A percentile compares a stretch with the other conserved stretches of the same genome.
Evolutionary conservation across 2,797 vertebrate species (phyloP).

Genomic region (Mastacembelus armatus): DNA sequence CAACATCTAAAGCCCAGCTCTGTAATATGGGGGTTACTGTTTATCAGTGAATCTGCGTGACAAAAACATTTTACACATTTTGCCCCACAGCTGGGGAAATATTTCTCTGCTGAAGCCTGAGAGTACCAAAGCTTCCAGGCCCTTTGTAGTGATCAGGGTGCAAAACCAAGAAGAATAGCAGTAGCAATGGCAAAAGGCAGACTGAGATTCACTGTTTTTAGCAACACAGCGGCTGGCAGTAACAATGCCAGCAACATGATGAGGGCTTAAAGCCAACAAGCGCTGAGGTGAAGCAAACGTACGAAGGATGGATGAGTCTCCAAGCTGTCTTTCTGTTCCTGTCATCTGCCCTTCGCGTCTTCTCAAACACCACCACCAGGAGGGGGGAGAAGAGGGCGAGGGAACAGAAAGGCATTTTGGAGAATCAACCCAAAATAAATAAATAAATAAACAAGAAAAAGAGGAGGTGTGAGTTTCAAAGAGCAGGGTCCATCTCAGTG

Average conservation of each 20-base stretch:
- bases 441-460: background rate
- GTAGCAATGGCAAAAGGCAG: conserved; percentile 65
- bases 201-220: conserved; percentile 53
- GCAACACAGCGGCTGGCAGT: conserved; percentile 53
- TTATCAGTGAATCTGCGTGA: conserved; percentile 4
- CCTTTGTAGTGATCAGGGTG: conserved; percentile 65
- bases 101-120: conserved; percentile 19
- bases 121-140: conserved; percentile 51
- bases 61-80: conserved; percentile 1
- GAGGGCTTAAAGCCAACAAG: conserved; percentile 64
- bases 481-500: conserved; percentile 51
- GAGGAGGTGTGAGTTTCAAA: conserved; percentile 48
- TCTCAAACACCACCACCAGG: conserved; percentile 11
- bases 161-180: conserved; percentile 78
- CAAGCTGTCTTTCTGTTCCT: conserved; percentile 17
- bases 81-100: conserved; percentile 13
- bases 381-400: conserved; percentile 12
- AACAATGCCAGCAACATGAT: conserved; percentile 61
- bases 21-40: background rate
- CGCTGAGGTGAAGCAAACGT: conserved; percentile 58
- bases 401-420: conserved; percentile 32
- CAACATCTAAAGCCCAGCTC: conserved; percentile 13
- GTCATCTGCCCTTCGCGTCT: background rate
- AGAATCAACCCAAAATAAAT: conserved; percentile 23
- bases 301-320: conserved; percentile 25